Evolutionary conservation across 2,113 vertebrate genomes (phyloP).

Genomic region (Ochotona princeps): DNA sequence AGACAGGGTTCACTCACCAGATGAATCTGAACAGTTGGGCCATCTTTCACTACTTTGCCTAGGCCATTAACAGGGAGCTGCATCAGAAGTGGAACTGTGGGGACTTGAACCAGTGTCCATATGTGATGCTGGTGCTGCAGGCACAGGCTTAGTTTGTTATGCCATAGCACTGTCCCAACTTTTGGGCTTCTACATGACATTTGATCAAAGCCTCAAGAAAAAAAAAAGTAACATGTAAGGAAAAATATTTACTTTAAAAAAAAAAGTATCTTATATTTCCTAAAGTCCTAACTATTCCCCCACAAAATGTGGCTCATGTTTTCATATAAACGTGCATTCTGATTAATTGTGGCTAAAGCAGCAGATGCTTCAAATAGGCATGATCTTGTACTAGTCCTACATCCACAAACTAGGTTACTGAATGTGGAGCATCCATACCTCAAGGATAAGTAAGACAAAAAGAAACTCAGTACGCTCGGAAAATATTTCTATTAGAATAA

Average conservation of each 20-base stretch:
- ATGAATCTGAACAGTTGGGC: too few relatives aligned
- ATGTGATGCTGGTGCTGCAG: too few relatives aligned
- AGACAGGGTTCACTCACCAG: too few relatives aligned
- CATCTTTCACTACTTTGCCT: too few relatives aligned
- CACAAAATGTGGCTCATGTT: not conserved
- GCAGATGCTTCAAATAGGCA: not conserved
- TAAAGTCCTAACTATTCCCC: constrained; percentile 6
- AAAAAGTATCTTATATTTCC: not conserved
- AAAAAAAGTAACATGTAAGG: not conserved
- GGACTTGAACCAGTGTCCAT: too few relatives aligned
- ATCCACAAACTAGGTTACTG: not conserved
- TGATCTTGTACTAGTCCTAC: not conserved
- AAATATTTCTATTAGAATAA: constrained; percentile 47
- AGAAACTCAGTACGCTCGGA: not conserved
- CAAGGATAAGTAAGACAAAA: not conserved
- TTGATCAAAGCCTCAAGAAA: constrained; percentile 29
- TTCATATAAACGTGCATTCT: not conserved
- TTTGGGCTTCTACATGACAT: constrained; percentile 10
- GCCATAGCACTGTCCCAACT: too few relatives aligned
- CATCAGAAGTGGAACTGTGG: too few relatives aligned
- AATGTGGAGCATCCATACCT: constrained; percentile 42
- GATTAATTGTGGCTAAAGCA: constrained; percentile 4
- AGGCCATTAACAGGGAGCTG: too few relatives aligned
- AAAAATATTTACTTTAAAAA: not conserved
- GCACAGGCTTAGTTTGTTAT: too few relatives aligned